These are phyloP conservation scores for Polydrusus pterygomalis DNA, from an alignment of 2,888 invertebrate species.

Conservation along the genomic window DNA sequence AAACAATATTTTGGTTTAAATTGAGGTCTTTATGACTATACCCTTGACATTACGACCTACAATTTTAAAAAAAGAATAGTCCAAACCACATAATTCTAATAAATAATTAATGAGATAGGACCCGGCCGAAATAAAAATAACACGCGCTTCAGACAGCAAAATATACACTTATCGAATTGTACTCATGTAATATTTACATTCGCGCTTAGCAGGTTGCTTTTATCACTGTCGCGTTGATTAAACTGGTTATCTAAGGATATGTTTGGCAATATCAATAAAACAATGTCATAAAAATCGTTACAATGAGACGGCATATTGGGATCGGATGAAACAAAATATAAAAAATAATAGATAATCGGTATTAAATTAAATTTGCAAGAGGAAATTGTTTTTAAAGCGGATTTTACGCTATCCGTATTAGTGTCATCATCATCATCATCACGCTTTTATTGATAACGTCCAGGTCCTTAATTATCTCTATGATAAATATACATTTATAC, in stretches of 20 bases:
- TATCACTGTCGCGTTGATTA: conserved; percentile 21
- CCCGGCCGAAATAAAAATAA: conserved; percentile 18
- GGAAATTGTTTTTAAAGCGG: too few species aligned
- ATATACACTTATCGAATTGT: background rate
- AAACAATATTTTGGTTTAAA: conserved; percentile 23
- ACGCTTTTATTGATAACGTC: too few species aligned
- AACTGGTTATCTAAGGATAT: conserved; percentile 16
- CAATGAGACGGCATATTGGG: background rate
- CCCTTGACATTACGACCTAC: conserved; percentile 42
- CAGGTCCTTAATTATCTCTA: too few species aligned
- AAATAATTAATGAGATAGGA: conserved; percentile 30
- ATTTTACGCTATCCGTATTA: too few species aligned
- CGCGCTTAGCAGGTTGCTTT: conserved; percentile 1
- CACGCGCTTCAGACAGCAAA: background rate
- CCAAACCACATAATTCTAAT: conserved; percentile 18
- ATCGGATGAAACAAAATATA: too few species aligned
- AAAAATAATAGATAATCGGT: too few species aligned
- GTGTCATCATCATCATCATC: too few species aligned
- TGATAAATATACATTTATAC: too few species aligned
- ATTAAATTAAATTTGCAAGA: too few species aligned
- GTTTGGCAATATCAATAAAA: conserved; percentile 12
- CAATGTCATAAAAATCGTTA: background rate
- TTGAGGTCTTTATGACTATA: conserved; percentile 21
- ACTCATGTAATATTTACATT: conserved; percentile 5
- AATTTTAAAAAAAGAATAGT: conserved; percentile 12